Evolutionary conservation across 2,113 vertebrate genomes (phyloP).

Genomic region (Neopipo cinnamomea): DNA sequence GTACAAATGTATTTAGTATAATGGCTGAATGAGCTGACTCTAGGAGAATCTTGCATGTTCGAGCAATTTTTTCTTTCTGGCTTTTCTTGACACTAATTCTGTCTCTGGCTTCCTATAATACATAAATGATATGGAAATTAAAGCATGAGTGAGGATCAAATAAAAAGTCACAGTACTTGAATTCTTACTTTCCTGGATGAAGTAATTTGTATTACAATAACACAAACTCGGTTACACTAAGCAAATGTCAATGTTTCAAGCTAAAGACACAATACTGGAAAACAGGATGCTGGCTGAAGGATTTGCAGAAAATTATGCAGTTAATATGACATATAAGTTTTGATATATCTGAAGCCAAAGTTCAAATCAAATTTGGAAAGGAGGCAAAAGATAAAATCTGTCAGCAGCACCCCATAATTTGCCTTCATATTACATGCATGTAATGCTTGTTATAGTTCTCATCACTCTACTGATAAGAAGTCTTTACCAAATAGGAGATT

Average conservation of each 20-base stretch:
- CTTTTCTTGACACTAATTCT: conserved; percentile 58
- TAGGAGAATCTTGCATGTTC: conserved; percentile 23
- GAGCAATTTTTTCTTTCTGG: background rate
- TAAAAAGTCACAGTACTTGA: conserved; percentile 23
- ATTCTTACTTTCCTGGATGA: conserved; percentile 18
- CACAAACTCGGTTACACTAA: background rate
- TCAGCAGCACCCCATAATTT: background rate
- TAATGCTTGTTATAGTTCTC: background rate
- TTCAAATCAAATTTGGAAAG: background rate
- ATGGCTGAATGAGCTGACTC: conserved; percentile 46
- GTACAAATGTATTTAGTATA: conserved; percentile 33
- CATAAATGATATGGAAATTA: conserved; percentile 54
- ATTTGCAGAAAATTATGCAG: background rate
- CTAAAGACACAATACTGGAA: background rate
- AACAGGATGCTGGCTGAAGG: background rate
- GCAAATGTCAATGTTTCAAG: background rate
- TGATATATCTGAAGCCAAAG: background rate
- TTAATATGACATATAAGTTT: background rate
- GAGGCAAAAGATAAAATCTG: background rate
- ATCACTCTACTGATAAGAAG: background rate
- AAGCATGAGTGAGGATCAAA: conserved; percentile 51
- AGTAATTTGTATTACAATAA: conserved; percentile 28
- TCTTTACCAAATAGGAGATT: background rate
- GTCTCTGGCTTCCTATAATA: conserved; percentile 43
- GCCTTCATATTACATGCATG: background rate